A percentile compares a stretch with the other conserved stretches of the same genome.
Conservation (phyloP, 2,888 invertebrate species). For the Zele albiditarsus region DNA sequence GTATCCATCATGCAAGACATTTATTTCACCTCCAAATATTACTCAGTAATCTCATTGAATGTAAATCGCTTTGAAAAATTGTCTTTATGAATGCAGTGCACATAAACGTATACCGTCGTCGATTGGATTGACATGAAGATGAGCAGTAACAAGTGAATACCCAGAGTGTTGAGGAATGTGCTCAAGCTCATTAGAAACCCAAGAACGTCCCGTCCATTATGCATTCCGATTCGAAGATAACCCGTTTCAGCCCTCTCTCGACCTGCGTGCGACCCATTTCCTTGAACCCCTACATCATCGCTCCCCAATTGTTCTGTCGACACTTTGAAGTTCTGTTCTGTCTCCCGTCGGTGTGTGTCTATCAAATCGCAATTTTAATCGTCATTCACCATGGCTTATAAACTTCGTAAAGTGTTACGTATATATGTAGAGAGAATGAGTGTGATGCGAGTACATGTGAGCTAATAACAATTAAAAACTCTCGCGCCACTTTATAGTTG, state of each 20-base stretch:
- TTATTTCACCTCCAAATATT: no score
- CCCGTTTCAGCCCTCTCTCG: slow-evolving; percentile 51
- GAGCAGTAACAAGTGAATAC: background rate
- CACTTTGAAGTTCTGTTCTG: slow-evolving; percentile 11
- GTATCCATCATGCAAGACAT: no score
- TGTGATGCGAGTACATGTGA: slow-evolving; percentile 5
- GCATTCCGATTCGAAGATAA: slow-evolving; percentile 71
- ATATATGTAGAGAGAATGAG: slow-evolving; percentile 26
- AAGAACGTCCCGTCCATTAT: slow-evolving; percentile 68
- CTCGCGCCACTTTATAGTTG: slow-evolving; percentile 57
- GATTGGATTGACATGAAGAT: slow-evolving; percentile 1
- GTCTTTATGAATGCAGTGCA: background rate
- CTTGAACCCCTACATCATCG: slow-evolving; percentile 54
- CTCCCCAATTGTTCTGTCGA: slow-evolving; percentile 36
- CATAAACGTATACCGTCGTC: background rate
- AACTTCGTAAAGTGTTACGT: slow-evolving; percentile 29
- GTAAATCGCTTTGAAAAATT: background rate
- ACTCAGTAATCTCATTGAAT: no score
- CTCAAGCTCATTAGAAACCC: slow-evolving; percentile 68
- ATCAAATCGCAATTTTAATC: slow-evolving; percentile 49
- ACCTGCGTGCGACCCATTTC: slow-evolving; percentile 49
- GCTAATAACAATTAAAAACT: slow-evolving; percentile 42
- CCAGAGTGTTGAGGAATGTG: slow-evolving; percentile 24
- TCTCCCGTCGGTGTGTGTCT: slow-evolving; percentile 30
- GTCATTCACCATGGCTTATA: slow-evolving; percentile 22